A percentile compares a stretch with the other conserved stretches of the same genome.
Evolutionary conservation across 2,797 vertebrate genomes (phyloP).

Genomic region (Kryptolebias ocellatus): DNA sequence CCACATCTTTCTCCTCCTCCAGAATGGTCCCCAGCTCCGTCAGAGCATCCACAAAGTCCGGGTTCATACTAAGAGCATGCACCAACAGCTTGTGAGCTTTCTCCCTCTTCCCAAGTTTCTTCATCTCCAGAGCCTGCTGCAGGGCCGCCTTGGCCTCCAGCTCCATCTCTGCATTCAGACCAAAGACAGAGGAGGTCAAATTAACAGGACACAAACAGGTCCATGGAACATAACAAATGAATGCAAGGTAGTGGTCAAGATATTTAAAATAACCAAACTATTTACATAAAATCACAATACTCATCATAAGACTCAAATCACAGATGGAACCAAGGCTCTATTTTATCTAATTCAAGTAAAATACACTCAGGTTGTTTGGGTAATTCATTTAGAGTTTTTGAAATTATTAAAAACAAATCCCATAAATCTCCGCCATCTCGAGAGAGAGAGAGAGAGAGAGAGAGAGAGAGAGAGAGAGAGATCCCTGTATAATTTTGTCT

Average conservation of each 20-base stretch:
- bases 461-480: no score
- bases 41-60: slow-evolving; percentile 91
- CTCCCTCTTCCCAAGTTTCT: slow-evolving; percentile 90
- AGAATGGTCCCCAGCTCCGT: slow-evolving; percentile 93
- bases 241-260: neutral
- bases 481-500: no score
- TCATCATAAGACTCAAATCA: no score
- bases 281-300: neutral
- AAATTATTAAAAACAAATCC: no score
- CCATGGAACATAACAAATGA: neutral
- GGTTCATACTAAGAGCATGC: slow-evolving; percentile 94
- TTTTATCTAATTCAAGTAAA: no score
- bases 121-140: slow-evolving; percentile 95
- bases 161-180: slow-evolving; percentile 80
- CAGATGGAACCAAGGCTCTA: no score
- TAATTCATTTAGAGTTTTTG: no score
- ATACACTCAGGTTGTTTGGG: no score
- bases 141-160: slow-evolving; percentile 91
- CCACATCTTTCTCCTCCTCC: slow-evolving; percentile 94
- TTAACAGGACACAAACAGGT: neutral
- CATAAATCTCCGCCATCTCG: no score
- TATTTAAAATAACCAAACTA: neutral
- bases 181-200: neutral
- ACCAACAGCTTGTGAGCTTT: slow-evolving; percentile 94
- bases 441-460: no score